Conservation (phyloP, 2,888 invertebrate genomes). For the Catocala nupta region DNA sequence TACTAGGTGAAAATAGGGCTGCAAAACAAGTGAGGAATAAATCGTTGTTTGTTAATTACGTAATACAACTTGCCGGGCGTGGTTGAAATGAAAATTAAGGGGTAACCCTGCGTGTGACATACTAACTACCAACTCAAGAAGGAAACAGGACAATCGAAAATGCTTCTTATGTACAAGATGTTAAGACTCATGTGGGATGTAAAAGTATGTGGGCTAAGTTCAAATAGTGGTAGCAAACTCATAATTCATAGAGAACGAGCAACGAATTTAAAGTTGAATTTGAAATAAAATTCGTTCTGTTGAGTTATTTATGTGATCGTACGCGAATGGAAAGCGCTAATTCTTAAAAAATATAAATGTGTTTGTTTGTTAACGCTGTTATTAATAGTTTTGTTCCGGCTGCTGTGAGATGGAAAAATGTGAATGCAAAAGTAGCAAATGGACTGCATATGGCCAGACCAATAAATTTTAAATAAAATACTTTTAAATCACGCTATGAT, state of each 20-base stretch:
- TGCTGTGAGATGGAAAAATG: background rate
- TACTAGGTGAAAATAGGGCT: constrained; percentile 37
- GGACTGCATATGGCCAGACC: no score
- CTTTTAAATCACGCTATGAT: no score
- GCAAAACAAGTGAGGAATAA: constrained; percentile 41
- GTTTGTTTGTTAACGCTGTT: background rate
- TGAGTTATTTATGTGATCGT: constrained; percentile 44
- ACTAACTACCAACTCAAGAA: constrained; percentile 30
- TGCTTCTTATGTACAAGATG: rapidly evolving
- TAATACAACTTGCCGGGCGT: constrained; percentile 47
- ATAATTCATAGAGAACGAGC: constrained; percentile 49
- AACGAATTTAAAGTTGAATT: constrained; percentile 50
- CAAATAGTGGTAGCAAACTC: constrained; percentile 42
- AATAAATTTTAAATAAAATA: no score
- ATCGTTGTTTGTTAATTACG: constrained; percentile 53
- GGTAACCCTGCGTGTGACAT: constrained; percentile 49
- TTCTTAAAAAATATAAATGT: constrained; percentile 19
- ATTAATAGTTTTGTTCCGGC: background rate
- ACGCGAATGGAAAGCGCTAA: constrained; percentile 29
- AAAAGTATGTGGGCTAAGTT: constrained; percentile 29
- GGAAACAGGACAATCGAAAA: constrained; percentile 13
- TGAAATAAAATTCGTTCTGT: constrained; percentile 43
- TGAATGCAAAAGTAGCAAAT: background rate
- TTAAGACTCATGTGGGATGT: constrained; percentile 27
- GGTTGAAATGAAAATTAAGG: constrained; percentile 51